Conservation (phyloP, 2,797 vertebrate species). For the Ceryle rudis region DNA sequence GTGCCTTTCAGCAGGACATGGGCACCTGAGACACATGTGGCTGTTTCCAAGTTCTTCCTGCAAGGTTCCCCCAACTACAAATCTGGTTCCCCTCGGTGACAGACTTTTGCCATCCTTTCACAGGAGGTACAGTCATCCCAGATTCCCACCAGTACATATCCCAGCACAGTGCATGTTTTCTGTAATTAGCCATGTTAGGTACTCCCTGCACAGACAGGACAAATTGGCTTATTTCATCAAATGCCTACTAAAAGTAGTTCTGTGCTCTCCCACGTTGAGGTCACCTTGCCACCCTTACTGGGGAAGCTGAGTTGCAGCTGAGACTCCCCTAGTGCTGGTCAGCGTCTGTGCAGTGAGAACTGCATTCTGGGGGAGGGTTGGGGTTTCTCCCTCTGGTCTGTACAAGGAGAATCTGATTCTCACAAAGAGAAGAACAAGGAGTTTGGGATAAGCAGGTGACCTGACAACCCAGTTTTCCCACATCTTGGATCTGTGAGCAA, state of each 20-base stretch:
- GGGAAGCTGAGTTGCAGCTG: neutral
- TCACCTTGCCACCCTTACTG: neutral
- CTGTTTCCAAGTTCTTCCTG: neutral
- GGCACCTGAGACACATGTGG: neutral
- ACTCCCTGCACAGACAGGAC: neutral
- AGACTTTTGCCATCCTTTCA: neutral
- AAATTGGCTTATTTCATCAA: neutral
- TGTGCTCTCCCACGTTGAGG: neutral
- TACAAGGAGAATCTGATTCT: neutral
- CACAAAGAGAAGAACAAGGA: neutral
- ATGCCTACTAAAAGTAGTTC: neutral
- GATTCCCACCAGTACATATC: neutral
- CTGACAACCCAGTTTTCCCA: neutral
- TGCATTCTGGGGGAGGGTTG: rapidly evolving
- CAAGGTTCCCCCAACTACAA: neutral
- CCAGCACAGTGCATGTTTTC: rapidly evolving
- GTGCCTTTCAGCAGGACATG: neutral
- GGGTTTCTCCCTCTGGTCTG: neutral
- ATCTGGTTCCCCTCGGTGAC: rapidly evolving
- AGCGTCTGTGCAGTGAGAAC: neutral
- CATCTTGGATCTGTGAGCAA: neutral
- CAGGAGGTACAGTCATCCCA: rapidly evolving
- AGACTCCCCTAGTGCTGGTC: neutral
- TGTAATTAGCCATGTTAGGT: neutral
- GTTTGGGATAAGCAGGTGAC: neutral